Evolutionary conservation across 2,113 vertebrate species (phyloP).

Genomic region (Struthidea cinerea): DNA sequence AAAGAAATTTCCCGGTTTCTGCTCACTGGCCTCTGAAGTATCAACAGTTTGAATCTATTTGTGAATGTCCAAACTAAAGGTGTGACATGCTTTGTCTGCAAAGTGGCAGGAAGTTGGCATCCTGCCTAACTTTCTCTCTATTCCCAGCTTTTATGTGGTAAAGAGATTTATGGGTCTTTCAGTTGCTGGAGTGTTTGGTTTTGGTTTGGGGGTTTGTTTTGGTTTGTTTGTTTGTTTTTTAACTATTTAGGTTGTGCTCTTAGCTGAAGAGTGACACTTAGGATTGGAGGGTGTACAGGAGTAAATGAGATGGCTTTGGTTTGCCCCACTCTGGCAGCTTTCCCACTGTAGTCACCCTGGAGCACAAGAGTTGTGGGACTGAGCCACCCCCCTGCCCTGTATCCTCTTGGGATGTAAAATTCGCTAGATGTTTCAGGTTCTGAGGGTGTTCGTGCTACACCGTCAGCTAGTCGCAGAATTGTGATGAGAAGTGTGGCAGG

Average conservation of each 20-base stretch:
- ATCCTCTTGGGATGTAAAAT: background rate
- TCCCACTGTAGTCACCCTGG: conserved; percentile 34
- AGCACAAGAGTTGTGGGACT: background rate
- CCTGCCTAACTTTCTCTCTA: conserved; percentile 65
- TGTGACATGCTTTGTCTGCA: conserved; percentile 76
- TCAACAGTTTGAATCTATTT: conserved; percentile 77
- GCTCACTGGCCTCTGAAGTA: conserved; percentile 65
- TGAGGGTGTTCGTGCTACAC: background rate
- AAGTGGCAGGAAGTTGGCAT: conserved; percentile 72
- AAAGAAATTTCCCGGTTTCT: conserved; percentile 58
- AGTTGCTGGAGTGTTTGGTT: background rate
- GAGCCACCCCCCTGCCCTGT: background rate
- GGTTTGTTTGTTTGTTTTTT: background rate
- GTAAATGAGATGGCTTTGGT: conserved; percentile 41
- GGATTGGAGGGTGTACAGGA: background rate
- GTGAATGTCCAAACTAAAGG: conserved; percentile 78
- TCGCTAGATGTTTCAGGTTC: background rate
- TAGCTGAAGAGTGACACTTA: conserved; percentile 10
- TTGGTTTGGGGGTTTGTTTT: background rate
- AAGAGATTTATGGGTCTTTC: conserved; percentile 66
- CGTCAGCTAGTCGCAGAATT: background rate
- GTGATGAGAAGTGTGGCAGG: background rate
- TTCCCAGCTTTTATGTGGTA: conserved; percentile 87
- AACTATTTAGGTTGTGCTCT: conserved; percentile 21
- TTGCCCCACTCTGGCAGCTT: conserved; percentile 43